Conservation (phyloP, 2,797 vertebrate genomes). For the Lemur catta region DNA sequence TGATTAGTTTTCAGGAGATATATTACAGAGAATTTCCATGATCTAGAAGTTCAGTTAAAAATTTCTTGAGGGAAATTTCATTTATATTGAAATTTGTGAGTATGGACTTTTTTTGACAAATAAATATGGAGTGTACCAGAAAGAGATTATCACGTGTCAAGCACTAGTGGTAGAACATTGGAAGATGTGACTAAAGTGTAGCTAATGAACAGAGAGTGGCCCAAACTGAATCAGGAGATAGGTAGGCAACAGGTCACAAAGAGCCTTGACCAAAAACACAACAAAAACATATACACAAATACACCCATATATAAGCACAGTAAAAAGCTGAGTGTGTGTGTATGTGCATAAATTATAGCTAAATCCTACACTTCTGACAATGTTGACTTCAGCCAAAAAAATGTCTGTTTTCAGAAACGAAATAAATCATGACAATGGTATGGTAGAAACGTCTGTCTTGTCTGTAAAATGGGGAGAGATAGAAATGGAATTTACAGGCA, state of each 20-base stretch:
- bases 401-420: not conserved
- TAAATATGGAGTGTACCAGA: not conserved
- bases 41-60: not conserved
- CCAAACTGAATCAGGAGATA: not conserved
- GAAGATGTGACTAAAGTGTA: not conserved
- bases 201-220: not conserved
- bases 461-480: not conserved
- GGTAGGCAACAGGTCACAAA: not conserved
- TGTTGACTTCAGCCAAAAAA: not conserved
- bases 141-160: not conserved
- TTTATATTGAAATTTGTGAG: not conserved
- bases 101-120: not conserved
- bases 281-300: not conserved
- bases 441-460: not conserved
- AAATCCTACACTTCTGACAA: not conserved
- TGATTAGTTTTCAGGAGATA: not conserved
- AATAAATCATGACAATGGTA: not conserved
- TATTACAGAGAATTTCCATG: not conserved
- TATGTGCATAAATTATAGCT: not conserved
- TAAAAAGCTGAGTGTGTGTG: not conserved
- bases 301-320: not conserved
- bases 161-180: rapidly evolving
- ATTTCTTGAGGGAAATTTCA: not conserved
- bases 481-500: not conserved
- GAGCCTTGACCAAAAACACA: not conserved